Conservation (phyloP, 2,888 invertebrate genomes). For the Zootermopsis nevadensis region DNA sequence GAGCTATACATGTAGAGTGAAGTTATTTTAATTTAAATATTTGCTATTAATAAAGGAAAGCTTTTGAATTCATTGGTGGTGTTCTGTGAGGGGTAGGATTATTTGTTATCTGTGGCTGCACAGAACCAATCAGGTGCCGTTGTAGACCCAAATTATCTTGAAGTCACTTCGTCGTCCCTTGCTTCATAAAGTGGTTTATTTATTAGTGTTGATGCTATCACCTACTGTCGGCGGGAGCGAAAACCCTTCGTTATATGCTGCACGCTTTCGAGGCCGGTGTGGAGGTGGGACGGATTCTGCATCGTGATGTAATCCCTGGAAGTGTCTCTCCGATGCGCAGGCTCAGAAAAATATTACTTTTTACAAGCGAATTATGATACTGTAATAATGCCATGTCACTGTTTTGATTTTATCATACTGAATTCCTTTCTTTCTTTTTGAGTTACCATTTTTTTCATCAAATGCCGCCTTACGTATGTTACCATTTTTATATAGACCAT, state of each 20-base stretch:
- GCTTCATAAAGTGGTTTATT: conserved; percentile 15
- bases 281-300: neutral
- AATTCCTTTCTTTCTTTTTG: no score
- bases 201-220: conserved; percentile 18
- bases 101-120: neutral
- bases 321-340: neutral
- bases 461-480: no score
- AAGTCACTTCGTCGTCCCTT: neutral
- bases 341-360: no score
- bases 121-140: neutral
- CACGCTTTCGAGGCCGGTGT: neutral
- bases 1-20: no score
- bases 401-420: no score
- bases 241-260: neutral
- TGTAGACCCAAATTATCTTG: neutral
- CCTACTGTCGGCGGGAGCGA: conserved; percentile 5
- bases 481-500: no score
- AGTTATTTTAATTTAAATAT: no score
- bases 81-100: neutral
- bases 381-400: no score
- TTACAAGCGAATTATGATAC: no score
- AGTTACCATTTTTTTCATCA: no score
- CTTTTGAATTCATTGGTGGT: neutral
- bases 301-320: neutral
- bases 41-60: no score